Base-by-base conservation (phyloP, 2,113 vertebrate genomes). In the Rattus rattus region DNA sequence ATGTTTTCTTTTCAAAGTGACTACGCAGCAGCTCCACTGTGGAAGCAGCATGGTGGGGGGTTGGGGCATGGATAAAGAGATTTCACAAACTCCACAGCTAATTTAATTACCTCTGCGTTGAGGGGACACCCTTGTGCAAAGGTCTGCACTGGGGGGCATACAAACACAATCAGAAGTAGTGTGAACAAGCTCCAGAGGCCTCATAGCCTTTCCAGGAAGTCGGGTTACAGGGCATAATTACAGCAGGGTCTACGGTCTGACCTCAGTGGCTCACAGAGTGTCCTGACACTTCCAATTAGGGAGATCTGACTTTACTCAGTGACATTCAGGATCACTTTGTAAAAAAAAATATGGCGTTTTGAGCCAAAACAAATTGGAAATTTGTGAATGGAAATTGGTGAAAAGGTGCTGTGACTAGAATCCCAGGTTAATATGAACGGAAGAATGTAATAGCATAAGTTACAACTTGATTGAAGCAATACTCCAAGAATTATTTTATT, bases 11-110 rank as follows among this genome's bases (percentile, higher is more conserved):
- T 88, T 84, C 39, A 49, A 49, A 7, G 1, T 17, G 20, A 49
- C 47, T 43, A 0, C 5, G 22, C 5, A 20, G 20, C 22, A 9
- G 16, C 2, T 30, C 5, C 26, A 2, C 24, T 1, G 1, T 7
- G 6, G 61, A 75, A 33, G 5, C 3, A 54, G 20, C 9, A 24
- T 63, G 16, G 81, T 84, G 24, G 14, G 28, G 39, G 24, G 14
- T 26, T 1, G 61, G 59, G 81, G 59, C 81, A 47, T 43, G 81
- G n/a, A 22, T 33, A 65, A 52, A 0, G 5, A 1, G 8, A 4
- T 6, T 8, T 43, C 63, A 28, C 33, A 8, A 43, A 10, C 20
- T 39, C 24, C 39, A 47, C 0, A 24, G 19, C 39, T 49, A n/a
- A 16, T 47, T 43, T 2, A 10, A 43, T 20, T 43, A 52, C 61